Evolutionary conservation across 2,113 vertebrate species (phyloP).

Genomic region (Dipodomys spectabilis): DNA sequence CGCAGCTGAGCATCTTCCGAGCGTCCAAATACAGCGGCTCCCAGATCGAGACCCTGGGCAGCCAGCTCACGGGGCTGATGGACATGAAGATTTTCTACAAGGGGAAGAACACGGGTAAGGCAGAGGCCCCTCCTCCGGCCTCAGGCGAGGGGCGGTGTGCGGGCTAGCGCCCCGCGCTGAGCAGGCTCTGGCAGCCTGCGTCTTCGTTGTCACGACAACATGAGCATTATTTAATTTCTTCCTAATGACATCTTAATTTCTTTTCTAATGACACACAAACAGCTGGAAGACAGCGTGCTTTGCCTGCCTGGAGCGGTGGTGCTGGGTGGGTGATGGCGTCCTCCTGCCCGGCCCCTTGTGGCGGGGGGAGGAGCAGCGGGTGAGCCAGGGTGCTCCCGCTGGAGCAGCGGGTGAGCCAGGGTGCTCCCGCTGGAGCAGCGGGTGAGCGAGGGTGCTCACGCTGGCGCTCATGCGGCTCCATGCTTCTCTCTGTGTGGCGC

Average conservation of each 20-base stretch:
- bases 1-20: constrained; percentile 97
- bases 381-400: no score
- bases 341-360: constrained; percentile 38
- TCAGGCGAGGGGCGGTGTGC: background rate
- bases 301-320: constrained; percentile 49
- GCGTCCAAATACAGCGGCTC: constrained; percentile 93
- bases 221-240: constrained; percentile 77
- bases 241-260: constrained; percentile 79
- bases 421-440: no score
- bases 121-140: fast-evolving
- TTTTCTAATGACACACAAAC: constrained; percentile 76
- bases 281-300: constrained; percentile 71
- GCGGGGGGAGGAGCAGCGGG: background rate
- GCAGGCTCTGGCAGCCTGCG: constrained; percentile 23
- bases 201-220: constrained; percentile 66
- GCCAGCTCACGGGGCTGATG: constrained; percentile 95
- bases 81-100: constrained; percentile 99
- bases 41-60: constrained; percentile 91
- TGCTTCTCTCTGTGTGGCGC: background rate
- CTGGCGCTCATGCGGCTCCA: background rate
- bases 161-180: background rate
- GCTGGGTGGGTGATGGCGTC: constrained; percentile 54
- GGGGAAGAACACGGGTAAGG: constrained; percentile 92
- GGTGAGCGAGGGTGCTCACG: no score
- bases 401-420: no score